Base-by-base conservation (phyloP, 2,888 invertebrate genomes). In the Falcaria lacertinaria region DNA sequence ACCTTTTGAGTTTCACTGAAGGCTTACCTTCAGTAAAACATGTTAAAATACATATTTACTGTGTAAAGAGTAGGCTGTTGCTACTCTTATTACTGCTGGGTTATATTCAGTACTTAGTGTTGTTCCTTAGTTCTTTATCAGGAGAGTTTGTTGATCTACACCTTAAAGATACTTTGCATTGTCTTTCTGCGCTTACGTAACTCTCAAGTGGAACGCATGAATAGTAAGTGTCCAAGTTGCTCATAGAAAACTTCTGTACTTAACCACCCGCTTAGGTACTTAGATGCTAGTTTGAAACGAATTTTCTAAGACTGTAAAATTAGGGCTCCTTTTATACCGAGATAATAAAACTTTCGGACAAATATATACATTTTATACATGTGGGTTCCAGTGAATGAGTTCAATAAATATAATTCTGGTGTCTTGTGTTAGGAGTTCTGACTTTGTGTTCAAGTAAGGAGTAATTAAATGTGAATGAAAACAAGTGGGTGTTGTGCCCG, bases 391-490 rank as follows among this genome's bases (percentile, higher is more conserved):
- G 51, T 37, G 33, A 47, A 48, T 41, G 28, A 34, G 43, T 52
- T 58, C 44, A 37, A 45, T 44, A 42, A 47, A 43, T 44, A 47
- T 22, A 44, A 53, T 44, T 22, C 43, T 32, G 39, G 43, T 42
- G 43, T 44, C 45, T 16, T 15, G 33, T 25, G 40, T 42, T 22
- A 15, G 22, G 16, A 40, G 22, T 40, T 36, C 25, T 38, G 49
- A 60, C 61, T 69, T 69, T 55, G 50, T 60, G 45, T 57, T 56
- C 50, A 48, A 54, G 57, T 55, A 50, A 54, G 44, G 50, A 57
- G 60, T 69, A 76, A 77, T 77, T 74, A 72, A 74, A 73, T 73
- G 62, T 63, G 64, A 70, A 74, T 69, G 68, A 74, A 74, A 74
- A 69, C 69, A 69, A 69, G 64, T 64, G 58, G 62, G 50, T 42